Conservation (phyloP, 2,888 invertebrate species). For the Xylota sylvarum region DNA sequence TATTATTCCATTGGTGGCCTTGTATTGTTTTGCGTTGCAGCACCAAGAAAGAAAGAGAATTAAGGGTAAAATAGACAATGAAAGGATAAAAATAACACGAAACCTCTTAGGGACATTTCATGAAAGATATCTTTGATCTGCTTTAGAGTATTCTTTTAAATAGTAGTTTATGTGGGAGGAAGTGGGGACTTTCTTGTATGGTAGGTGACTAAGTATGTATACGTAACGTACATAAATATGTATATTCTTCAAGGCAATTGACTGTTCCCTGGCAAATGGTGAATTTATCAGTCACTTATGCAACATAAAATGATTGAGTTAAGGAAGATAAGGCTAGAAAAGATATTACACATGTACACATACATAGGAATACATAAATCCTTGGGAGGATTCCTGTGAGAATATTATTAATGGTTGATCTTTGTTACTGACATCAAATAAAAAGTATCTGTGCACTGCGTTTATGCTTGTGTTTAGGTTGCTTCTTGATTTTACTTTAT, state of each 20-base stretch:
- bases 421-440: slow-evolving; percentile 23
- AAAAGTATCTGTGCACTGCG: slow-evolving; percentile 11
- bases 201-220: not conserved
- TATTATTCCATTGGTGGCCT: slow-evolving; percentile 69
- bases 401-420: slow-evolving; percentile 51
- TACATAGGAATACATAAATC: slow-evolving; percentile 10
- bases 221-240: not conserved
- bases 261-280: slow-evolving; percentile 14
- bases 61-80: not conserved
- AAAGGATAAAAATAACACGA: slow-evolving; percentile 10
- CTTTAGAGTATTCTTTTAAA: slow-evolving; percentile 9
- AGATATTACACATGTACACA: not conserved
- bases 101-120: slow-evolving; percentile 33
- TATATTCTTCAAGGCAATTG: slow-evolving; percentile 9
- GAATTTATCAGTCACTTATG: slow-evolving; percentile 46
- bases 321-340: not conserved
- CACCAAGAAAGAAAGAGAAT: slow-evolving; percentile 47
- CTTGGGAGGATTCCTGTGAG: not conserved
- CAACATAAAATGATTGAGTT: slow-evolving; percentile 29
- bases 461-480: slow-evolving; percentile 8
- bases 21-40: slow-evolving; percentile 62
- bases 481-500: slow-evolving; percentile 8
- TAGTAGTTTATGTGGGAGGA: not conserved
- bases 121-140: slow-evolving; percentile 19
- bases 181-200: not conserved